These are phyloP conservation scores for Ichneumon xanthorius DNA, from an alignment of 2,888 invertebrate genomes.

Conservation along the genomic window DNA sequence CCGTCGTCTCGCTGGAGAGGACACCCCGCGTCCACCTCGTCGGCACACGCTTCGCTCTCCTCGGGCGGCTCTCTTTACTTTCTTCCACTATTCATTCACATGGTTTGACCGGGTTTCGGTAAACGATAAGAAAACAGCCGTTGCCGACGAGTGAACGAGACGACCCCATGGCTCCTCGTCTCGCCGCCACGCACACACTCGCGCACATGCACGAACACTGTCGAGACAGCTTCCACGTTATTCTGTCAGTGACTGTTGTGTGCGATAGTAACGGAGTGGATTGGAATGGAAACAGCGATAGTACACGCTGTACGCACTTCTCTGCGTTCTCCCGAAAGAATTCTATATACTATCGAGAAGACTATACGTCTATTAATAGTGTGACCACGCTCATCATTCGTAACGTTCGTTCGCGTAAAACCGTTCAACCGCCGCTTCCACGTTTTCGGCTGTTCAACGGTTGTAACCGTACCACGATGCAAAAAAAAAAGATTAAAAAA, in stretches of 20 bases:
- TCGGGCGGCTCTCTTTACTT: conserved; percentile 18
- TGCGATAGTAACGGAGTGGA: neutral
- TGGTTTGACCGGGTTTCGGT: conserved; percentile 50
- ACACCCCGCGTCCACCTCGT: conserved; percentile 52
- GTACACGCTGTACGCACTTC: conserved; percentile 12
- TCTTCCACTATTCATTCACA: conserved; percentile 60
- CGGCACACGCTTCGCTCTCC: conserved; percentile 14
- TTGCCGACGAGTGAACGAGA: conserved; percentile 47
- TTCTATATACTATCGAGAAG: conserved; percentile 38
- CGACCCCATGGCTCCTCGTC: conserved; percentile 51
- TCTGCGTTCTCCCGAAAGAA: conserved; percentile 12
- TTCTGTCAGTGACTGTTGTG: conserved; percentile 15
- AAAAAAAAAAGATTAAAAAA: neutral
- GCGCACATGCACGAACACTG: conserved; percentile 45
- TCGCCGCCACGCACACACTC: conserved; percentile 22
- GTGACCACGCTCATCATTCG: neutral
- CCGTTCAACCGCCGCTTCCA: neutral
- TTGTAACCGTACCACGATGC: neutral
- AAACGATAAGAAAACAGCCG: conserved; percentile 50
- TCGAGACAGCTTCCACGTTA: conserved; percentile 57
- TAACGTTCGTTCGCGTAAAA: neutral
- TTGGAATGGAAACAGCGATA: conserved; percentile 10
- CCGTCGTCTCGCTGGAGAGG: conserved; percentile 40
- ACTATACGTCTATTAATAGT: conserved; percentile 49
- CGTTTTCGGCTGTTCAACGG: neutral